phyloP scores from a whole-genome alignment of 2,888 invertebrate species.

The Hydrotaea diabolus region DNA sequence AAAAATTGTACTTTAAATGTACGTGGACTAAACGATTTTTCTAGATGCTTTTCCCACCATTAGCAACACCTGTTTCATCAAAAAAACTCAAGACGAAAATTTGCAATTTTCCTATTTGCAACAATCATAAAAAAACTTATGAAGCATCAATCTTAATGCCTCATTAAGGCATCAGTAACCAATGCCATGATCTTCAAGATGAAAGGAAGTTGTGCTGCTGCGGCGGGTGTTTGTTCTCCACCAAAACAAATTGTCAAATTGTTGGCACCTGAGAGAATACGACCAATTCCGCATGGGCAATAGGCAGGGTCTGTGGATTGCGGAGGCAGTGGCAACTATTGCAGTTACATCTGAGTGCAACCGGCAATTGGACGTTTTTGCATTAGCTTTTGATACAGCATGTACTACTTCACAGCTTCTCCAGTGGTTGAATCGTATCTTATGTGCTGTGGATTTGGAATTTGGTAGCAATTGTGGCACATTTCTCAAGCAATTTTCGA shows the following conservation, averaged over 20 bases:
- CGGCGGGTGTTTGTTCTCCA: conserved; percentile 48
- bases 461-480: conserved; percentile 66
- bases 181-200: conserved; percentile 2
- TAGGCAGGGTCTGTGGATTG: conserved; percentile 36
- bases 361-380: neutral
- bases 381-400: neutral
- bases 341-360: conserved; percentile 32
- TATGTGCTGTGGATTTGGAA: conserved; percentile 48
- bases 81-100: conserved; percentile 49
- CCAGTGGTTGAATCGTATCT: conserved; percentile 56
- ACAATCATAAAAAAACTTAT: conserved; percentile 51
- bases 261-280: conserved; percentile 70
- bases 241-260: conserved; percentile 71
- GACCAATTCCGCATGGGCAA: neutral
- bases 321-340: conserved; percentile 59
- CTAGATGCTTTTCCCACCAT: conserved; percentile 67
- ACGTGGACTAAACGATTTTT: conserved; percentile 61
- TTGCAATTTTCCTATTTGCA: conserved; percentile 61
- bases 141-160: conserved; percentile 58
- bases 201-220: neutral
- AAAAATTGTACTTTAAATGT: conserved; percentile 59
- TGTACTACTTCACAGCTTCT: conserved; percentile 60
- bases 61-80: conserved; percentile 64
- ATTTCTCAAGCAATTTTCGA: conserved; percentile 74
- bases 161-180: conserved; percentile 63